phyloP scores from a whole-genome alignment of 2,113 vertebrate genomes.

The Platichthys stellatus region DNA sequence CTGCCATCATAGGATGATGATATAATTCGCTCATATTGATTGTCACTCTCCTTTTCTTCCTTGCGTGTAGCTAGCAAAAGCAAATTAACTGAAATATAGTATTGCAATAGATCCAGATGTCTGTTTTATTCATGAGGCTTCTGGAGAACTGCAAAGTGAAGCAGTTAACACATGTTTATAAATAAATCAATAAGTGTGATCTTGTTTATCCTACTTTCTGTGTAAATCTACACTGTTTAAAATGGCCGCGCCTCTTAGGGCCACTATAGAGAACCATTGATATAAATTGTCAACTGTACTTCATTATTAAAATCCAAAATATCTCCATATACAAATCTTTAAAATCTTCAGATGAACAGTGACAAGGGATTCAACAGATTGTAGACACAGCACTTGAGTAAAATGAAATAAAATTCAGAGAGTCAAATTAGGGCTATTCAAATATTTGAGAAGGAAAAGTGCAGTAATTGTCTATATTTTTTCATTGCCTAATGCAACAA shows the following conservation, averaged over 20 bases:
- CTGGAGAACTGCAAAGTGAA: neutral
- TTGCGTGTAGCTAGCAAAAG: neutral
- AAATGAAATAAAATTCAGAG: neutral
- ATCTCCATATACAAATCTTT: neutral
- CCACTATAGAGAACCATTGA: neutral
- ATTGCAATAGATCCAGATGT: slow-evolving; percentile 11
- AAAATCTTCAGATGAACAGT: neutral
- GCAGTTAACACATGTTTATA: neutral
- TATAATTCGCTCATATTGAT: slow-evolving; percentile 38
- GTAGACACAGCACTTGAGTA: no score
- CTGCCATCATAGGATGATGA: slow-evolving; percentile 3
- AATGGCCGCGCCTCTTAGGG: neutral
- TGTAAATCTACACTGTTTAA: neutral
- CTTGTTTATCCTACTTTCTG: neutral
- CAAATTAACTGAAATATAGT: neutral
- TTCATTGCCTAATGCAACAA: neutral
- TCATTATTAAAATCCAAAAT: neutral
- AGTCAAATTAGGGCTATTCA: neutral
- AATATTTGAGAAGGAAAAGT: neutral
- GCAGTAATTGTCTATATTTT: neutral
- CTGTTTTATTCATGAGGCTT: neutral
- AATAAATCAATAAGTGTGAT: neutral
- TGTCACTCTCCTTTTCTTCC: slow-evolving; percentile 33
- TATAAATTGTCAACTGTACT: neutral
- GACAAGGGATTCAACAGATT: neutral